Evolutionary conservation across 2,113 vertebrate genomes (phyloP).

Genomic region (Macrotis lagotis): DNA sequence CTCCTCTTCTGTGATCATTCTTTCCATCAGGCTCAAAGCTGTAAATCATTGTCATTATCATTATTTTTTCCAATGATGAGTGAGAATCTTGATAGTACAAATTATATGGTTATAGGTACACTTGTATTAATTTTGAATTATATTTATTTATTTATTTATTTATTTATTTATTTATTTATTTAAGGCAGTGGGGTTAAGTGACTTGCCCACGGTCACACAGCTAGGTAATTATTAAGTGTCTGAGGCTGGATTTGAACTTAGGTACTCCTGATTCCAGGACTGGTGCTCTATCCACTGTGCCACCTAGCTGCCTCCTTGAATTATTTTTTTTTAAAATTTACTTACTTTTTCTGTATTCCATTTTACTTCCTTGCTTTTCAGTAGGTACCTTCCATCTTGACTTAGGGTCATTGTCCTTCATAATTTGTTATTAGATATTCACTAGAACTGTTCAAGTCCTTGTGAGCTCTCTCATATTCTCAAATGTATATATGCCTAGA

Average conservation of each 20-base stretch:
- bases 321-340: no score
- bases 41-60: not conserved
- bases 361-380: not conserved
- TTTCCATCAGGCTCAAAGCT: not conserved
- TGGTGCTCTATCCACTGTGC: no score
- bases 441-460: no score
- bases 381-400: not conserved
- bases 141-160: no score
- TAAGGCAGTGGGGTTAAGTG: no score
- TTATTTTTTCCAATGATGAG: not conserved
- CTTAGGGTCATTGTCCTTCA: not conserved
- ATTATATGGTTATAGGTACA: not conserved
- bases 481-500: not conserved
- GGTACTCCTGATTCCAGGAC: no score
- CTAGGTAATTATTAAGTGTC: no score
- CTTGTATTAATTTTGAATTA: not conserved
- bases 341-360: not conserved
- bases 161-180: no score
- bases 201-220: no score
- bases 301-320: no score
- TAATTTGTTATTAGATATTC: not conserved
- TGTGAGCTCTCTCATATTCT: not conserved
- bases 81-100: not conserved
- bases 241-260: no score
- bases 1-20: not conserved